Percentiles rank a stretch among this genome's conserved stretches.
Conservation (phyloP, 2,113 vertebrate species). For the Syngnathus scovelli region DNA sequence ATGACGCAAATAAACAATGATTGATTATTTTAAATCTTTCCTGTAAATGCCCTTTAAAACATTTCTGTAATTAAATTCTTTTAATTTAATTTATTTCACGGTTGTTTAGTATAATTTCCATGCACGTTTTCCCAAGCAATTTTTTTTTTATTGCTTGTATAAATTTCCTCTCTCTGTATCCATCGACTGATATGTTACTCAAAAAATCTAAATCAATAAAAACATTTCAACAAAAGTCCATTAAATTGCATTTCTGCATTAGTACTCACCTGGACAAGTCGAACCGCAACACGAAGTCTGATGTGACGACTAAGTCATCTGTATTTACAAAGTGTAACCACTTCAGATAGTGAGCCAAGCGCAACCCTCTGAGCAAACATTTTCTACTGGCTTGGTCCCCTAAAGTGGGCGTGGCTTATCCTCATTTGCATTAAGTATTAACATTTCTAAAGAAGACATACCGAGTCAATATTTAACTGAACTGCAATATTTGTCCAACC, state of each 20-base stretch:
- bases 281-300: constrained; percentile 2
- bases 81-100: no score
- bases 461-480: constrained; percentile 46
- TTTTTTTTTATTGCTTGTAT: no score
- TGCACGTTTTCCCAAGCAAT: no score
- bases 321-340: constrained; percentile 12
- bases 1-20: no score
- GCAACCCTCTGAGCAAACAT: constrained; percentile 34
- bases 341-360: constrained; percentile 28
- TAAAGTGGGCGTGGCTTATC: constrained; percentile 33
- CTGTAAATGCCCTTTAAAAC: no score
- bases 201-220: background rate
- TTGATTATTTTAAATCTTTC: no score
- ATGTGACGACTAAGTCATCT: constrained; percentile 16
- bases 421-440: background rate
- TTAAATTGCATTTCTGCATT: background rate
- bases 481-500: constrained; percentile 21
- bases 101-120: no score
- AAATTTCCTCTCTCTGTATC: no score
- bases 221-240: background rate
- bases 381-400: constrained; percentile 34
- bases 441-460: constrained; percentile 12
- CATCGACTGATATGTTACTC: background rate
- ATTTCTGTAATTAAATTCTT: no score
- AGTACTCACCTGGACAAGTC: constrained; percentile 1